Evolutionary conservation across 2,888 invertebrate species (phyloP).

Genomic region (Geotrupes spiniger): DNA sequence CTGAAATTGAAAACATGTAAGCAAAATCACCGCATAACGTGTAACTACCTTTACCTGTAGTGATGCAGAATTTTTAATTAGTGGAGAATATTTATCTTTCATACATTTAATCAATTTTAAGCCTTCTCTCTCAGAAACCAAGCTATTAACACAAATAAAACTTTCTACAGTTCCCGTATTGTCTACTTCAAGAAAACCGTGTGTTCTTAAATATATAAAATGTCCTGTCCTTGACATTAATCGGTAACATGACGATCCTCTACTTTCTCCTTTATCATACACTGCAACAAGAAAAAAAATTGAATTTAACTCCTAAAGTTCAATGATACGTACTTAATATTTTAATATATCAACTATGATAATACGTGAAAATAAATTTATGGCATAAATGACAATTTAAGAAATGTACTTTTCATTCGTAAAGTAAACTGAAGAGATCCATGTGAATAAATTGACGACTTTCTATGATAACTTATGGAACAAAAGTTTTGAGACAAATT

Average conservation of each 20-base stretch:
- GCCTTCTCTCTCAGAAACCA: conserved; percentile 73
- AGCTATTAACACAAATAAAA: conserved; percentile 82
- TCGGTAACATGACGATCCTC: conserved; percentile 84
- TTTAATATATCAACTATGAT: no score
- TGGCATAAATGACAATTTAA: no score
- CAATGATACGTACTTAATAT: no score
- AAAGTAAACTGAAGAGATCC: no score
- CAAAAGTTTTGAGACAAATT: no score
- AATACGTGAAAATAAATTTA: no score
- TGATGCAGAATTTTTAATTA: conserved; percentile 39
- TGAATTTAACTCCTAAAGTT: no score
- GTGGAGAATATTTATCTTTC: conserved; percentile 75
- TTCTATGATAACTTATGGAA: no score
- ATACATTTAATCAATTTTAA: conserved; percentile 70
- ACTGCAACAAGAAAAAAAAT: conserved; percentile 56
- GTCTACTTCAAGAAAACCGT: conserved; percentile 82
- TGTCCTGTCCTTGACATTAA: conserved; percentile 78
- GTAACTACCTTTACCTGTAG: conserved; percentile 16
- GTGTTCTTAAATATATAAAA: conserved; percentile 79
- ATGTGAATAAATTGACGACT: no score
- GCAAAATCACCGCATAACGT: not conserved
- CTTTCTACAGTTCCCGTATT: conserved; percentile 77
- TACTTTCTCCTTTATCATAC: conserved; percentile 81
- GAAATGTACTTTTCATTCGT: no score
- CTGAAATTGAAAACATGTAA: not conserved